Evolutionary conservation across 1,140 invertebrate genomes (phyloP).

Genomic region (Samia ricini): DNA sequence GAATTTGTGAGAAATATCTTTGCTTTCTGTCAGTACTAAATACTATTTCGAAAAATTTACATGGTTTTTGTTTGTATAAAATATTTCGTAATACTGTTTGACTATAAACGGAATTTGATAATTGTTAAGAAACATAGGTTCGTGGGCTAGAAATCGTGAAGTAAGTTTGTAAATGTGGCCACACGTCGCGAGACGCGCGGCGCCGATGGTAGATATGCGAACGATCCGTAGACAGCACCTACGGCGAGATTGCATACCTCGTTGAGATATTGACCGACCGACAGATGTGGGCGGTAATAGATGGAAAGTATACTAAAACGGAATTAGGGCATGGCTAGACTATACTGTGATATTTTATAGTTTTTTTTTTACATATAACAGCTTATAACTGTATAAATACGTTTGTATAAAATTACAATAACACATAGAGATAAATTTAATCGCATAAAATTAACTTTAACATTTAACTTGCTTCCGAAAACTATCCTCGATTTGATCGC

Average conservation of each 20-base stretch:
- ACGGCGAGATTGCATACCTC: constrained; percentile 56
- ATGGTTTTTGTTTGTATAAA: neutral
- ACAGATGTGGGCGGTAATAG: constrained; percentile 58
- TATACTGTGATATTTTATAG: too few species aligned
- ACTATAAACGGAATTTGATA: neutral
- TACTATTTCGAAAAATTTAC: too few species aligned
- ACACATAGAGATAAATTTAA: too few species aligned
- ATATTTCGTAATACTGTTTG: neutral
- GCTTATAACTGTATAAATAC: too few species aligned
- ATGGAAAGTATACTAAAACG: constrained; percentile 48
- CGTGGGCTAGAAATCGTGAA: neutral
- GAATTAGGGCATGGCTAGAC: constrained; percentile 18
- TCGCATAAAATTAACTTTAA: too few species aligned
- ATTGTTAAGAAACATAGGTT: neutral
- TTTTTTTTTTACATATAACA: too few species aligned
- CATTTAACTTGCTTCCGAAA: too few species aligned
- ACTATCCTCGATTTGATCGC: too few species aligned
- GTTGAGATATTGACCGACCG: constrained; percentile 46
- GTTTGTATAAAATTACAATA: too few species aligned
- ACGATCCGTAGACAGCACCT: constrained; percentile 37
- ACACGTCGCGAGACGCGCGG: constrained; percentile 28
- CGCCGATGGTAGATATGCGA: constrained; percentile 30
- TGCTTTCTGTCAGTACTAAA: too few species aligned
- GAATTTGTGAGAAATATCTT: too few species aligned
- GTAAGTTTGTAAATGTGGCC: constrained; percentile 7